phyloP scores from a whole-genome alignment of 2,113 vertebrate species.

The Hyaena hyaena region DNA sequence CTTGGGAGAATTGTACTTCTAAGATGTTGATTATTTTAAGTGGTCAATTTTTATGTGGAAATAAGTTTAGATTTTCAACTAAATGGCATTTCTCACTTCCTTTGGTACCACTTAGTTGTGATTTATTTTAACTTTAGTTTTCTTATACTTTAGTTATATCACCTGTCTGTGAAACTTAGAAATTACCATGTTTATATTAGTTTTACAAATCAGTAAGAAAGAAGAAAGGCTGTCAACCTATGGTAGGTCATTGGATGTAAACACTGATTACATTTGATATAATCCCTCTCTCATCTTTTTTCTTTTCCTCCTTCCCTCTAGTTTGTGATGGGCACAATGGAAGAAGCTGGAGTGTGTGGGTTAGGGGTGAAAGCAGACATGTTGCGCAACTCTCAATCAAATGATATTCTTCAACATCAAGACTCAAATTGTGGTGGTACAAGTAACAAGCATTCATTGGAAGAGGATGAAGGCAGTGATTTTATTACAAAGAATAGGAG shows the following conservation, averaged over 20 bases:
- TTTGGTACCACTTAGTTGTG: background rate
- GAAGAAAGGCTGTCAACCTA: background rate
- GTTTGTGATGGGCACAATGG: conserved; percentile 87
- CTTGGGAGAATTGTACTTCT: background rate
- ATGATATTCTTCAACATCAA: conserved; percentile 82
- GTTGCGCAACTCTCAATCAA: conserved; percentile 81
- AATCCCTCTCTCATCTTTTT: conserved; percentile 21
- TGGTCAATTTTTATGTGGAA: conserved; percentile 44
- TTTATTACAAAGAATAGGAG: conserved; percentile 82
- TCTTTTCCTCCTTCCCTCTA: conserved; percentile 67
- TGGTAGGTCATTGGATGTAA: background rate
- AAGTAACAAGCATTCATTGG: background rate
- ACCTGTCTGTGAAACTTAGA: conserved; percentile 46
- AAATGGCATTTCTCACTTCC: conserved; percentile 25
- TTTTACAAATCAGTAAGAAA: conserved; percentile 40
- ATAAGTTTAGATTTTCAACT: conserved; percentile 54
- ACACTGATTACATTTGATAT: conserved; percentile 4
- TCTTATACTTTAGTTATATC: background rate
- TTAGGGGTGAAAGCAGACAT: conserved; percentile 85
- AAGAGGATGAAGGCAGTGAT: conserved; percentile 73
- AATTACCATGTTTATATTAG: background rate
- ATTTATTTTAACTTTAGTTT: conserved; percentile 43
- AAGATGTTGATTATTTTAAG: conserved; percentile 36
- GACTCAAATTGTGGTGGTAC: conserved; percentile 84
- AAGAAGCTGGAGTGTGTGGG: conserved; percentile 87